A percentile compares a stretch with the other conserved stretches of the same genome.
Conservation (phyloP, 2,888 invertebrate genomes). For the Phyto melanocephala region DNA sequence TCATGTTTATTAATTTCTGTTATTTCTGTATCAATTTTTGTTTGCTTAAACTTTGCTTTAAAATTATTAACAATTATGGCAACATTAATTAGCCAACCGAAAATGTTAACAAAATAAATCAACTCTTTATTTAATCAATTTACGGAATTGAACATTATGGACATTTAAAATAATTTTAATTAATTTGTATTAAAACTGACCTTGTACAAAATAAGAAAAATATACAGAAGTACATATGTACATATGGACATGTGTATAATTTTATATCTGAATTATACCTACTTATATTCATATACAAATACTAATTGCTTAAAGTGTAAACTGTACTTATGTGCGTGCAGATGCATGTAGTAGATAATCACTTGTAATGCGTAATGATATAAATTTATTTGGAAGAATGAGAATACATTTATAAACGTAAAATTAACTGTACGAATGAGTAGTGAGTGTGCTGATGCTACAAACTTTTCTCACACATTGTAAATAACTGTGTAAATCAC, state of each 20-base stretch:
- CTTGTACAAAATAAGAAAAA: conserved; percentile 29
- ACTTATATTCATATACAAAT: neutral
- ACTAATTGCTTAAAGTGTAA: neutral
- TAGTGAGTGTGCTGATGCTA: neutral
- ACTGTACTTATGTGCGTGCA: too few species aligned
- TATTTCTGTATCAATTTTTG: too few species aligned
- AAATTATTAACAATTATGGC: too few species aligned
- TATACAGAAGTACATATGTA: neutral
- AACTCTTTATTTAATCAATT: neutral
- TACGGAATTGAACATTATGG: neutral
- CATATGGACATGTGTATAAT: too few species aligned
- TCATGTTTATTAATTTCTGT: too few species aligned
- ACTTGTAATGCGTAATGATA: neutral
- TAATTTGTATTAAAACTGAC: conserved; percentile 45
- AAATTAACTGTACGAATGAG: neutral
- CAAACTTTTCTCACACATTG: neutral
- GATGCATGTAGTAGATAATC: neutral
- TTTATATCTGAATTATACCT: too few species aligned
- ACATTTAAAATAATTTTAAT: conserved; percentile 33
- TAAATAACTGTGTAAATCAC: conserved; percentile 21
- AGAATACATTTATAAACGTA: neutral
- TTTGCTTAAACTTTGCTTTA: too few species aligned
- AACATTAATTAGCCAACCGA: too few species aligned
- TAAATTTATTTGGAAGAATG: neutral
- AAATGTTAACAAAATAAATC: neutral